Percentiles rank a stretch among this genome's conserved stretches.
Conservation (phyloP, 1,140 invertebrate species). For the Calosoma granatense region DNA sequence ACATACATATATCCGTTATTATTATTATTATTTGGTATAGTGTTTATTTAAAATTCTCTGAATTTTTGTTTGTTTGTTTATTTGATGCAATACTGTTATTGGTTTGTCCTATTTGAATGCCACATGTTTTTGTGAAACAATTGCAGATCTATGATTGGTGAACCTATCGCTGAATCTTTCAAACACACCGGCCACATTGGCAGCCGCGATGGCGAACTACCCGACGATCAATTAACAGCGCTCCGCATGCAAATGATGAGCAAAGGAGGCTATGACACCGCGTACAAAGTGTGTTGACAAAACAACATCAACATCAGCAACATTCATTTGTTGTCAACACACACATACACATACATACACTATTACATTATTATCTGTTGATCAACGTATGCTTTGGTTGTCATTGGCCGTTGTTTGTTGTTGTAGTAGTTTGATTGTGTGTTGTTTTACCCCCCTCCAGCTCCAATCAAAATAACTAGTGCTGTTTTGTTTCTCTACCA, state of each 20-base stretch:
- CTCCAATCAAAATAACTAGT: not conserved
- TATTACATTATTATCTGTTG: not conserved
- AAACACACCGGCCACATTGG: constrained; percentile 72
- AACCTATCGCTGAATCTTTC: constrained; percentile 73
- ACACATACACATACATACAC: not conserved
- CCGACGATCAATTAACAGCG: constrained; percentile 47
- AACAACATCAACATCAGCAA: too few relatives aligned
- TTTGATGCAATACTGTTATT: too few relatives aligned
- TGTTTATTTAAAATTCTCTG: too few relatives aligned
- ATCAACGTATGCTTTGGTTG: not conserved
- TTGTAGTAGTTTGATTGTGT: not conserved
- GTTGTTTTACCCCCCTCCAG: not conserved
- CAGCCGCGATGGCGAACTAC: constrained; percentile 58
- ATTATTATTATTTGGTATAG: too few relatives aligned
- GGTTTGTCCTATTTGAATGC: too few relatives aligned
- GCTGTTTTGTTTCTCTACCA: too few relatives aligned
- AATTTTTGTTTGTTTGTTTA: too few relatives aligned
- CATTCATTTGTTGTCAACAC: not conserved
- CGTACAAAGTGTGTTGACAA: constrained; percentile 35
- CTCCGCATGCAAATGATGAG: constrained; percentile 64
- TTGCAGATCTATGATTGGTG: constrained; percentile 64
- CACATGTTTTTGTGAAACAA: too few relatives aligned
- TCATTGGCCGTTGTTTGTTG: not conserved
- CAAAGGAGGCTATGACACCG: constrained; percentile 62
- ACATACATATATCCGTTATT: too few relatives aligned